Conservation (phyloP, 2,888 invertebrate genomes). For the Dynastes tityus region DNA sequence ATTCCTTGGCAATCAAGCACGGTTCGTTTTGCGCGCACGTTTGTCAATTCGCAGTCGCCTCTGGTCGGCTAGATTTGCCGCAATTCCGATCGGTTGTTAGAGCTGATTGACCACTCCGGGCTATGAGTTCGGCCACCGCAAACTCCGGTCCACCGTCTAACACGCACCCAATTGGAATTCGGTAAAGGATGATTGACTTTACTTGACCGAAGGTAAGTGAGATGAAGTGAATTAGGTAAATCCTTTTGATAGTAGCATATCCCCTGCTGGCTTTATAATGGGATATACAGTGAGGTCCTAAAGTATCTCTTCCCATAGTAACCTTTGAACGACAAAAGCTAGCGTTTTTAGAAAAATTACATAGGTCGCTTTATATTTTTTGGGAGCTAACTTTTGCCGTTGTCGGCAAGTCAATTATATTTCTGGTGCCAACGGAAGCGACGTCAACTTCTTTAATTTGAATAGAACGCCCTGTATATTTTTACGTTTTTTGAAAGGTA, state of each 20-base stretch:
- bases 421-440: too few species aligned
- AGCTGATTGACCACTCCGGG: constrained; percentile 40
- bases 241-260: neutral
- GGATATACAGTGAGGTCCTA: too few species aligned
- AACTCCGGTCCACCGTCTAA: constrained; percentile 18
- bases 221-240: neutral
- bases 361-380: too few species aligned
- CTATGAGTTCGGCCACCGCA: constrained; percentile 29
- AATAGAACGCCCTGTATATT: too few species aligned
- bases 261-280: neutral
- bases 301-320: too few species aligned
- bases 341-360: too few species aligned
- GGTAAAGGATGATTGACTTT: constrained; percentile 33
- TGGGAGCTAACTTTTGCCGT: too few species aligned
- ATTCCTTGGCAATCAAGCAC: constrained; percentile 25
- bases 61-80: constrained; percentile 38
- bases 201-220: constrained; percentile 11
- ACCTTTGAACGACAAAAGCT: too few species aligned
- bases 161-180: constrained; percentile 38
- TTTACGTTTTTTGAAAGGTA: too few species aligned
- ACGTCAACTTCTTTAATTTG: too few species aligned
- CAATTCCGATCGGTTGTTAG: constrained; percentile 44
- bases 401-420: too few species aligned
- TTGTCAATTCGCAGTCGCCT: constrained; percentile 41
- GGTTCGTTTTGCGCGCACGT: constrained; percentile 42